Conservation (phyloP, 2,797 vertebrate genomes). For the Molossus alvarezi region DNA sequence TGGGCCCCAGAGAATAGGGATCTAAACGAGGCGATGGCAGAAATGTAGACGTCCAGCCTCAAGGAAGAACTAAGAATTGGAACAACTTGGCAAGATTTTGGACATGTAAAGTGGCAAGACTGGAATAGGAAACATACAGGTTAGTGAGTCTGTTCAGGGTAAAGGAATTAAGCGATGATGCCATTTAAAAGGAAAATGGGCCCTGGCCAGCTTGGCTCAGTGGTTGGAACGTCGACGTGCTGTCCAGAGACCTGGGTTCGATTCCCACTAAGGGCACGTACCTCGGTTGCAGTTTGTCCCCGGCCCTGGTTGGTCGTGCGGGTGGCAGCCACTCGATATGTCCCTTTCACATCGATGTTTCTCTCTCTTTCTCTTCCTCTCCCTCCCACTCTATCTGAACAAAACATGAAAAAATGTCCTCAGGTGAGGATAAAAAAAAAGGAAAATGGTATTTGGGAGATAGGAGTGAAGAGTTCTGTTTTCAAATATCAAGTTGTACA, state of each 20-base stretch:
- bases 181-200: not conserved
- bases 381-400: too few relatives aligned
- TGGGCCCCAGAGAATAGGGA: not conserved
- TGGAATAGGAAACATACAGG: not conserved
- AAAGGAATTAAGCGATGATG: not conserved
- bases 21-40: not conserved
- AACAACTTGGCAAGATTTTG: not conserved
- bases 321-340: too few relatives aligned
- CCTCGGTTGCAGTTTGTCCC: too few relatives aligned
- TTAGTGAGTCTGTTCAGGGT: not conserved
- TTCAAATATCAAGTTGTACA: not conserved
- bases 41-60: not conserved
- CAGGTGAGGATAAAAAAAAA: not conserved
- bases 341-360: too few relatives aligned
- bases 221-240: too few relatives aligned
- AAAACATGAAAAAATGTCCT: too few relatives aligned
- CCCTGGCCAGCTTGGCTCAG: too few relatives aligned
- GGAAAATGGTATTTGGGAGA: not conserved
- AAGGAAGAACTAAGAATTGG: slow-evolving; percentile 1
- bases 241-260: too few relatives aligned
- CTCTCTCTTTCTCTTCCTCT: too few relatives aligned
- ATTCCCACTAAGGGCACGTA: too few relatives aligned
- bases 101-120: not conserved
- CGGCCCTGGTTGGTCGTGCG: too few relatives aligned
- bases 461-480: slow-evolving; percentile 26